Evolutionary conservation across 2,888 invertebrate genomes (phyloP).

Genomic region (Lymantria dispar): DNA sequence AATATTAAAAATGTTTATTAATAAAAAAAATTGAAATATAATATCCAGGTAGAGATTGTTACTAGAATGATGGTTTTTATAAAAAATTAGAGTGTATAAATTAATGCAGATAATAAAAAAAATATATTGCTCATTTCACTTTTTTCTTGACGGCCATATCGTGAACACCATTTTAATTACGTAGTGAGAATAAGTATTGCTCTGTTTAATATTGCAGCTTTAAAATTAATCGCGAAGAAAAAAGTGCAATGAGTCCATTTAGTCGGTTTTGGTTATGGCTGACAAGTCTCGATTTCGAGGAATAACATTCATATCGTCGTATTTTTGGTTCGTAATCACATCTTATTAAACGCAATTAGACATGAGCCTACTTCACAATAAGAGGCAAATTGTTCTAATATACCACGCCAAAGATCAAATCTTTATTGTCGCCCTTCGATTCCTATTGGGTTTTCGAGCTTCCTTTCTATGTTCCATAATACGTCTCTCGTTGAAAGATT

Average conservation of each 20-base stretch:
- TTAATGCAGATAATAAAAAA: conserved; percentile 53
- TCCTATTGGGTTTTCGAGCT: no score
- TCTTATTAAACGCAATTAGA: no score
- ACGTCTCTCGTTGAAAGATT: no score
- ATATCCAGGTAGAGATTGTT: conserved; percentile 79
- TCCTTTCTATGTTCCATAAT: no score
- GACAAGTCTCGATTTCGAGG: conserved; percentile 63
- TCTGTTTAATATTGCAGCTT: conserved; percentile 48
- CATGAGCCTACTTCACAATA: no score
- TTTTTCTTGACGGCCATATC: conserved; percentile 40
- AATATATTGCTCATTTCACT: conserved; percentile 44
- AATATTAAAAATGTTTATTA: conserved; percentile 71
- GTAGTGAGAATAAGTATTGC: conserved; percentile 34
- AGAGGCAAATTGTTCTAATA: no score
- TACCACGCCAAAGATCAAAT: no score
- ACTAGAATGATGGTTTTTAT: conserved; percentile 80
- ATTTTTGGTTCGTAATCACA: no score
- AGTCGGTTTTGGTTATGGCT: conserved; percentile 66
- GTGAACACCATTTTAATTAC: conserved; percentile 50
- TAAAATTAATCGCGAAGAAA: conserved; percentile 47
- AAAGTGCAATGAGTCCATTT: conserved; percentile 48
- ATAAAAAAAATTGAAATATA: conserved; percentile 61
- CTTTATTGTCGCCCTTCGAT: no score
- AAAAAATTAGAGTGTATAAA: conserved; percentile 61
- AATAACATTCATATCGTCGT: conserved; percentile 6